Conservation (phyloP, 2,797 vertebrate species). For the Chanos chanos region DNA sequence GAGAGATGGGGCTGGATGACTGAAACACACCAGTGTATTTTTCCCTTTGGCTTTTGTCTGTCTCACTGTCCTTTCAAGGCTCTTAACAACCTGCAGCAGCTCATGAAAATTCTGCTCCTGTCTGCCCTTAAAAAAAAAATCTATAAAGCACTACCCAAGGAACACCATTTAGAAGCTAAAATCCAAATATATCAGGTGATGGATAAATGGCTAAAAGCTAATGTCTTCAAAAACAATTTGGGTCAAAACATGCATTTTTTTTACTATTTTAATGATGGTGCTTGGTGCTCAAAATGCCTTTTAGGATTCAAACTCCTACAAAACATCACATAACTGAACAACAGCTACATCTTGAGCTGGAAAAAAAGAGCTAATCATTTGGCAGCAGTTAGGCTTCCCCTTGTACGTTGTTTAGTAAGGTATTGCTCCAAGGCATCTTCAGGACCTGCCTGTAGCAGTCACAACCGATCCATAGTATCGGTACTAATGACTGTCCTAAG, state of each 20-base stretch:
- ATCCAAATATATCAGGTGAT: background rate
- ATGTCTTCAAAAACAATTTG: too few species aligned
- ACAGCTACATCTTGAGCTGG: background rate
- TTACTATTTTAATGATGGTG: too few species aligned
- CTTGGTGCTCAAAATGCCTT: too few species aligned
- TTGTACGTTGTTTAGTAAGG: background rate
- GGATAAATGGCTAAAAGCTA: too few species aligned
- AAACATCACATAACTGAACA: too few species aligned
- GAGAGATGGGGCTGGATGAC: background rate
- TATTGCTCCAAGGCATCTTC: constrained; percentile 1
- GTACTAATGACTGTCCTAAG: constrained; percentile 14
- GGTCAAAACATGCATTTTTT: too few species aligned
- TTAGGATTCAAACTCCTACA: too few species aligned
- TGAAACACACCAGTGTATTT: too few species aligned
- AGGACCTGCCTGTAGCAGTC: constrained; percentile 22
- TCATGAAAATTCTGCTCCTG: background rate
- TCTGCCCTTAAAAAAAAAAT: background rate
- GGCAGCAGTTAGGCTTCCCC: constrained; percentile 5
- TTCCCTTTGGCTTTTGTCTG: background rate
- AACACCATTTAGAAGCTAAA: background rate
- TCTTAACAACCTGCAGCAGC: background rate
- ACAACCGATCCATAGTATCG: constrained; percentile 16
- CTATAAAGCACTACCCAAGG: background rate
- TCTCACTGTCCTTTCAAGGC: background rate
- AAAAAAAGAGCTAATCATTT: constrained; percentile 8